Conservation (phyloP, 2,888 invertebrate genomes). For the Stenoptilia bipunctidactyla region DNA sequence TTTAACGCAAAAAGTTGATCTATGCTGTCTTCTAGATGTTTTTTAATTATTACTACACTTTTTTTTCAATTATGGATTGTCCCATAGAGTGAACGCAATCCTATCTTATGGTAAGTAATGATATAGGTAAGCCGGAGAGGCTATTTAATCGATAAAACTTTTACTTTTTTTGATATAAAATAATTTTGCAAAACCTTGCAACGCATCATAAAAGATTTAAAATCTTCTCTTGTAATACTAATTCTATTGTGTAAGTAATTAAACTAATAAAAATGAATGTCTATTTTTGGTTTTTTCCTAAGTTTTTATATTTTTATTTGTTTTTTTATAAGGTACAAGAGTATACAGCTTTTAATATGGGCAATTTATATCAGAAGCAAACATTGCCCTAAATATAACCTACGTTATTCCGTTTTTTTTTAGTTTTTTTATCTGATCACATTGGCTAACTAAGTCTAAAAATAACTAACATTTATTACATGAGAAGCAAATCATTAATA, state of each 20-base stretch:
- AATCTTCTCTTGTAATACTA: neutral
- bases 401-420: neutral
- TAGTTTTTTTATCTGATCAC: neutral
- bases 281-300: slow-evolving; percentile 49
- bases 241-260: neutral
- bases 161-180: no score
- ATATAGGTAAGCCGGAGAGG: no score
- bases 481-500: no score
- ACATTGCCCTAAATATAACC: neutral
- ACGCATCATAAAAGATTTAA: no score
- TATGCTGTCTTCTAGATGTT: no score
- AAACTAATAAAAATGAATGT: slow-evolving; percentile 7
- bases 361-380: slow-evolving; percentile 5
- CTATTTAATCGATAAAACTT: no score
- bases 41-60: no score
- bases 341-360: slow-evolving; percentile 5
- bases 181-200: no score
- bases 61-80: no score
- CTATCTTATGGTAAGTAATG: no score
- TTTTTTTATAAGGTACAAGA: slow-evolving; percentile 34
- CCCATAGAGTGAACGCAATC: no score
- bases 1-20: no score
- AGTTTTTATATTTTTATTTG: slow-evolving; percentile 49
- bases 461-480: neutral
- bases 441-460: neutral